These are phyloP conservation scores for Drosophila sp. DNA, from an alignment of 1,140 invertebrate genomes.

Conservation along the genomic window DNA sequence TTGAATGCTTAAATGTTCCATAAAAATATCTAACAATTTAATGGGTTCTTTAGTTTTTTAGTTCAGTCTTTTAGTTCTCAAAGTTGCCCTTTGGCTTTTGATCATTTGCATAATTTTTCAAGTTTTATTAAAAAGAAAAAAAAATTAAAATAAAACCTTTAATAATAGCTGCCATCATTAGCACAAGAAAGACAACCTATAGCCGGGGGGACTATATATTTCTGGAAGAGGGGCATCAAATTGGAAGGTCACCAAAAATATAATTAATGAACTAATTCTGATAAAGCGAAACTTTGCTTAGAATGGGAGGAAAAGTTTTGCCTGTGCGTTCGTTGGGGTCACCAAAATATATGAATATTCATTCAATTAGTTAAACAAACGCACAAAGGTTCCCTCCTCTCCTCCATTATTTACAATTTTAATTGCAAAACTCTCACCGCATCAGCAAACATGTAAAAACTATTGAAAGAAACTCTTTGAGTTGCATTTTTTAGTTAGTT, in stretches of 20 bases:
- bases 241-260: constrained; percentile 4
- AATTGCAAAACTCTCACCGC: constrained; percentile 66
- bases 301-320: background rate
- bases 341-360: constrained; percentile 6
- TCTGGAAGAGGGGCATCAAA: background rate
- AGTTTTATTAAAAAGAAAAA: background rate
- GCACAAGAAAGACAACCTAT: constrained; percentile 18
- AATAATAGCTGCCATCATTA: constrained; percentile 31
- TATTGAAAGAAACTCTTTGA: constrained; percentile 39
- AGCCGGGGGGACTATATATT: constrained; percentile 10
- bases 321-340: background rate
- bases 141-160: background rate
- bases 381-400: constrained; percentile 10
- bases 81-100: constrained; percentile 15
- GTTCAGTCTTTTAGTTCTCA: background rate
- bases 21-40: background rate
- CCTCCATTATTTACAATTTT: constrained; percentile 41
- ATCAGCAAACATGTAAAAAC: constrained; percentile 25
- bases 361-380: constrained; percentile 11
- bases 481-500: constrained; percentile 20
- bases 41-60: constrained; percentile 1
- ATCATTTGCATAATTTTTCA: constrained; percentile 22
- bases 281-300: background rate
- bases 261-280: constrained; percentile 10
- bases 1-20: background rate